These are phyloP conservation scores for Vanessa cardui DNA, from an alignment of 2,888 invertebrate genomes.

Conservation along the genomic window DNA sequence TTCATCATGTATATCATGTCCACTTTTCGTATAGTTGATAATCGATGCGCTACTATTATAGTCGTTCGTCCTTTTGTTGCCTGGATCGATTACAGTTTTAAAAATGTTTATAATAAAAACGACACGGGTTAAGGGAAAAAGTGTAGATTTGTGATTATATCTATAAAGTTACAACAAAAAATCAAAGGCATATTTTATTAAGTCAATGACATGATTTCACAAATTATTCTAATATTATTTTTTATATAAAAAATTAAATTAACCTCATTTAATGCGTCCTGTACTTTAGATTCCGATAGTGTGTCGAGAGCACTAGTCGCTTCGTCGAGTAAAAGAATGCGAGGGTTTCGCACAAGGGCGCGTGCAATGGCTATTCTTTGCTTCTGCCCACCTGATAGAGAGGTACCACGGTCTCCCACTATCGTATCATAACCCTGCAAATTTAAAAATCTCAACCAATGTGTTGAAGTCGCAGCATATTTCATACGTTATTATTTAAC, in stretches of 20 bases:
- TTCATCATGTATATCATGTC: slow-evolving; percentile 78
- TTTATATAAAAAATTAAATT: background rate
- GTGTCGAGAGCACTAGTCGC: slow-evolving; percentile 96
- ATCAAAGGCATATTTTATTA: no score
- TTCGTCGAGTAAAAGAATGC: slow-evolving; percentile 91
- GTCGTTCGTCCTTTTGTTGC: slow-evolving; percentile 89
- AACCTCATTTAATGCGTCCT: slow-evolving; percentile 88
- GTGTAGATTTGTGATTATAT: no score
- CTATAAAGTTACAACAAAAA: no score
- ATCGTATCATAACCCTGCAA: slow-evolving; percentile 88
- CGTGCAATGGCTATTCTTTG: slow-evolving; percentile 95
- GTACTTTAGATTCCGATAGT: slow-evolving; percentile 92
- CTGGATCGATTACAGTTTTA: slow-evolving; percentile 36
- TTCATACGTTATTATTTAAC: no score
- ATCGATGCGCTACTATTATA: slow-evolving; percentile 90
- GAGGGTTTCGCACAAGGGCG: slow-evolving; percentile 90
- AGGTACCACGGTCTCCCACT: slow-evolving; percentile 92
- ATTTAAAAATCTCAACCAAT: background rate
- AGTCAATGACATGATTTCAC: no score
- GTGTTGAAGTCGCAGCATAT: no score
- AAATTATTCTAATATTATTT: background rate
- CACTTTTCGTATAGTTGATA: slow-evolving; percentile 87
- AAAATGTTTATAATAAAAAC: background rate
- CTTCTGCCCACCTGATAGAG: slow-evolving; percentile 94
- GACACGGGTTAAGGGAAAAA: no score